Evolutionary conservation across 2,888 invertebrate genomes (phyloP).

Genomic region (Tetropium fuscum): DNA sequence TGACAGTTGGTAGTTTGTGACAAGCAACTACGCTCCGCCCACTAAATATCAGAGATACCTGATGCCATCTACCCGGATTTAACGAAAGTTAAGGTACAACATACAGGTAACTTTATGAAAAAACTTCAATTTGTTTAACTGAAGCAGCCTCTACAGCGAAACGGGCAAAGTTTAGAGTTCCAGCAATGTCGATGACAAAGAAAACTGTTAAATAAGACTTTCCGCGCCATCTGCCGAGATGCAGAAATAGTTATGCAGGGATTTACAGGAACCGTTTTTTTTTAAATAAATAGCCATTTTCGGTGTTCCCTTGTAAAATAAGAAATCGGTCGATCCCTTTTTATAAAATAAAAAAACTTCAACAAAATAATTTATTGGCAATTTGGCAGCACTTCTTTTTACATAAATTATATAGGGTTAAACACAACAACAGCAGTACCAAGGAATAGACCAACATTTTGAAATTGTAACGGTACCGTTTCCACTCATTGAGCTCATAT

Average conservation of each 20-base stretch:
- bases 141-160: too few relatives aligned
- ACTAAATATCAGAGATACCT: too few relatives aligned
- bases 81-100: too few relatives aligned
- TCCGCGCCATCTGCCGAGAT: neutral
- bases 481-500: conserved; percentile 71
- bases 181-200: too few relatives aligned
- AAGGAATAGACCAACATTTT: conserved; percentile 52
- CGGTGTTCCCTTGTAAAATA: too few relatives aligned
- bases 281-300: too few relatives aligned
- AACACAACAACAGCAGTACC: conserved; percentile 43
- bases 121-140: too few relatives aligned
- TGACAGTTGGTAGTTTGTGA: neutral
- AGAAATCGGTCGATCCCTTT: neutral
- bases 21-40: neutral
- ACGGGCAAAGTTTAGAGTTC: too few relatives aligned
- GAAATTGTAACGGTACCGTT: conserved; percentile 62
- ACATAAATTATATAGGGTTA: conserved; percentile 52
- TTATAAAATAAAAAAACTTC: conserved; percentile 9
- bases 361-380: conserved; percentile 52
- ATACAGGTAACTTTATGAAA: too few relatives aligned
- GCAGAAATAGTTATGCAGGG: neutral
- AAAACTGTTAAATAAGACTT: neutral
- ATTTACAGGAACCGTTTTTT: neutral
- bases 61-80: too few relatives aligned
- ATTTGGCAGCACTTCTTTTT: conserved; percentile 52